Conservation (phyloP, 2,113 vertebrate species). For the Chroicocephalus ridibundus region DNA sequence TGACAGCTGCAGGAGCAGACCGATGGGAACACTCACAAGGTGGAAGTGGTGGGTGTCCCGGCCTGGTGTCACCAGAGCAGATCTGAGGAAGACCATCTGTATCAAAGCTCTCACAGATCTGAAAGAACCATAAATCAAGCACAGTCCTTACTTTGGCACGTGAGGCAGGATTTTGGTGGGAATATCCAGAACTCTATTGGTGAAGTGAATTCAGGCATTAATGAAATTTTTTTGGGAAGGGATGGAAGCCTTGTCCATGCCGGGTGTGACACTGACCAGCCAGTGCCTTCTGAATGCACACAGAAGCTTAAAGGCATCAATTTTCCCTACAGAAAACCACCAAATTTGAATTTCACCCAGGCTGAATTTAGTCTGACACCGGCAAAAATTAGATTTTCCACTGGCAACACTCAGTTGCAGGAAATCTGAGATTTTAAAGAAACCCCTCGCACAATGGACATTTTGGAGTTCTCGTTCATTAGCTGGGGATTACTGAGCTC, state of each 20-base stretch:
- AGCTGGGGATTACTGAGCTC: not conserved
- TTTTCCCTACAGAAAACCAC: not conserved
- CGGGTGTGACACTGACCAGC: not conserved
- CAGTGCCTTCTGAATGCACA: not conserved
- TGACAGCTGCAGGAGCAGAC: not conserved
- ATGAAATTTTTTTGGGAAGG: not conserved
- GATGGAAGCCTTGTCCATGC: not conserved
- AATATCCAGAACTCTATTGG: not conserved
- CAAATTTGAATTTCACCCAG: not conserved
- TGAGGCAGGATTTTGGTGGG: not conserved
- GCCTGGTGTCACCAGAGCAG: not conserved
- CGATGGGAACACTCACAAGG: not conserved
- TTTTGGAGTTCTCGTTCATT: not conserved
- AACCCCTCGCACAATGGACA: not conserved
- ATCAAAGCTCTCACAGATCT: not conserved
- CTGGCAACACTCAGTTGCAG: not conserved
- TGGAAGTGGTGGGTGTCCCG: not conserved
- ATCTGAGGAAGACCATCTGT: not conserved
- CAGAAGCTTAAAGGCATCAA: not conserved
- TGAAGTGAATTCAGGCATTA: not conserved
- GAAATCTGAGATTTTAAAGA: not conserved
- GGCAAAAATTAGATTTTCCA: not conserved
- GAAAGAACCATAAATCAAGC: not conserved
- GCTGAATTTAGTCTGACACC: not conserved
- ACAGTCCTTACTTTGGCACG: rapidly evolving